These are phyloP conservation scores for Poecile atricapillus DNA, from an alignment of 2,113 vertebrate genomes.

Conservation along the genomic window DNA sequence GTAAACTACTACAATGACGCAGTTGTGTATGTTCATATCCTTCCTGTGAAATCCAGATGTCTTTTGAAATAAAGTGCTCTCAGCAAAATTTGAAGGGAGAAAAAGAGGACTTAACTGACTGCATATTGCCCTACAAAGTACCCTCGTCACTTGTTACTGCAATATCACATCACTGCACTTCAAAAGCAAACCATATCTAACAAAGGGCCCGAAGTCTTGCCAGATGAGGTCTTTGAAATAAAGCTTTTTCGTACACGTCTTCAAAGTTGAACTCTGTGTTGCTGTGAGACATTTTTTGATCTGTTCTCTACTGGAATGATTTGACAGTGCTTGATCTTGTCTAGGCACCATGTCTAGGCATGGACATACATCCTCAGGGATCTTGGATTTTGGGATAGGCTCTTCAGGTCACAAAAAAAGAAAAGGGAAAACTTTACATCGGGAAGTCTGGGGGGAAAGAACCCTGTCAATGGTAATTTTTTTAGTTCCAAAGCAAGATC, in stretches of 20 bases:
- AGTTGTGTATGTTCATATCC: background rate
- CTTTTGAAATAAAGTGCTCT: background rate
- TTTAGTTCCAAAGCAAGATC: background rate
- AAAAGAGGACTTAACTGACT: background rate
- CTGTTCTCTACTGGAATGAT: background rate
- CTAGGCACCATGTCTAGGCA: background rate
- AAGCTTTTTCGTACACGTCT: background rate
- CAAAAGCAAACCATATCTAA: background rate
- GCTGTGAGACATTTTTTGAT: rapidly evolving
- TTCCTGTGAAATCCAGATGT: background rate
- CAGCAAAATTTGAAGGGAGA: background rate
- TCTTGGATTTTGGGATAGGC: background rate
- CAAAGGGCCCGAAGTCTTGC: background rate
- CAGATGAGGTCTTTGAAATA: background rate
- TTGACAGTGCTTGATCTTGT: background rate
- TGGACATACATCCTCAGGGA: background rate
- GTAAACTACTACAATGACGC: rapidly evolving
- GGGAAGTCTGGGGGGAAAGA: background rate
- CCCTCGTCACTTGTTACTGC: background rate
- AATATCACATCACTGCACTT: background rate
- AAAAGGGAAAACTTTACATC: background rate
- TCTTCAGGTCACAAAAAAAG: background rate
- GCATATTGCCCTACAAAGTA: background rate
- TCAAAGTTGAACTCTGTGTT: background rate
- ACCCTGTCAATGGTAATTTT: background rate